Evolutionary conservation across 2,113 vertebrate species (phyloP).

Genomic region (Microtus pennsylvanicus): DNA sequence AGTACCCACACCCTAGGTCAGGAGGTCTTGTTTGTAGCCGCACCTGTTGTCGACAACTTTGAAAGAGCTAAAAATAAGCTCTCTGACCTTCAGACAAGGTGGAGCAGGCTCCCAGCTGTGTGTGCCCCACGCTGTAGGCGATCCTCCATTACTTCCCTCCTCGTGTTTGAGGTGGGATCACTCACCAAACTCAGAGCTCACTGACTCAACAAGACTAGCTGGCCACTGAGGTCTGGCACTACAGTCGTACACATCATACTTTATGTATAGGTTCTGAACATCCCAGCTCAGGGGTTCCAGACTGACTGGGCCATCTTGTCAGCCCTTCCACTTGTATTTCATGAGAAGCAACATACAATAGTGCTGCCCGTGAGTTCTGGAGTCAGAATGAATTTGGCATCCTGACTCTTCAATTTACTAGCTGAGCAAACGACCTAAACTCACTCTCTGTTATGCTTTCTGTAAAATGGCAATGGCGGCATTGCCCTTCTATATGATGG

Average conservation of each 20-base stretch:
- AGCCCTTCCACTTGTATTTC: slow-evolving; percentile 23
- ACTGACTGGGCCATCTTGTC: neutral
- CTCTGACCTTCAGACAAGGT: too few relatives aligned
- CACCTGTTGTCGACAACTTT: too few relatives aligned
- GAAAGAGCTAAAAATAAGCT: too few relatives aligned
- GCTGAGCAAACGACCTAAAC: neutral
- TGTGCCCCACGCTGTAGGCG: too few relatives aligned
- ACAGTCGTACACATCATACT: neutral
- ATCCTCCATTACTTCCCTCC: too few relatives aligned
- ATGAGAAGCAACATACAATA: neutral
- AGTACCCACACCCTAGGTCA: too few relatives aligned
- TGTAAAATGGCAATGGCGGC: neutral
- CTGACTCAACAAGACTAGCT: too few relatives aligned
- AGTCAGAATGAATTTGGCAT: neutral
- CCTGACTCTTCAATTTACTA: neutral
- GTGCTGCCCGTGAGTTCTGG: neutral
- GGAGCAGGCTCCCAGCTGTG: too few relatives aligned
- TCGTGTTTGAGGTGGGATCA: neutral
- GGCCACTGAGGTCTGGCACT: neutral
- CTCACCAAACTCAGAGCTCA: neutral
- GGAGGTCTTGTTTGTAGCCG: too few relatives aligned
- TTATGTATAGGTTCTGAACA: neutral
- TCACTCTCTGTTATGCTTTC: neutral
- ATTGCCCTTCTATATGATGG: neutral
- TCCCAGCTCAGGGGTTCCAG: neutral